phyloP scores from a whole-genome alignment of 2,888 invertebrate genomes.

The Megamerina dolium region DNA sequence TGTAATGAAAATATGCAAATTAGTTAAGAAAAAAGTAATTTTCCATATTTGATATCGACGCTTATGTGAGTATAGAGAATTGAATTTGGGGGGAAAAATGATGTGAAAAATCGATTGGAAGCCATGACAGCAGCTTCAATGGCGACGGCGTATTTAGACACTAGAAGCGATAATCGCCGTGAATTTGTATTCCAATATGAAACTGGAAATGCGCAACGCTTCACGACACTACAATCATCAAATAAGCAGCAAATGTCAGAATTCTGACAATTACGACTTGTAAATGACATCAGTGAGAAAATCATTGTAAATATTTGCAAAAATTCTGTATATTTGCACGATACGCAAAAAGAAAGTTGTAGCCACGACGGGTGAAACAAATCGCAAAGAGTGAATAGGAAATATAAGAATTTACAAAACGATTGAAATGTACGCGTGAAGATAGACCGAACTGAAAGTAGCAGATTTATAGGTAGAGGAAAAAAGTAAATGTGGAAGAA shows the following conservation, averaged over 20 bases:
- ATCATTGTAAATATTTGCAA: conserved; percentile 20
- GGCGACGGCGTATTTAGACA: no score
- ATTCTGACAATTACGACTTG: conserved; percentile 15
- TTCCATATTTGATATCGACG: no score
- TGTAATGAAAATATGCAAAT: no score
- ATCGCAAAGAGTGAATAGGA: conserved; percentile 5
- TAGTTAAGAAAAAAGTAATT: no score
- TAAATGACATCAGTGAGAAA: conserved; percentile 22
- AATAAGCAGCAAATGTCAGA: conserved; percentile 17
- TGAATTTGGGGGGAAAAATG: conserved; percentile 35
- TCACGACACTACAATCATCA: no score
- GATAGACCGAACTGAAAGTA: no score
- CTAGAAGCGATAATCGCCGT: background rate
- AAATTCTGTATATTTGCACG: conserved; percentile 16
- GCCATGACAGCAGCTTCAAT: background rate
- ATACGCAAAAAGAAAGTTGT: conserved; percentile 24
- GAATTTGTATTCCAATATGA: no score
- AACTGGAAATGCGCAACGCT: conserved; percentile 15
- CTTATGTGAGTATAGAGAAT: no score
- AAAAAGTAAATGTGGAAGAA: conserved; percentile 13
- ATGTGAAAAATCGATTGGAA: conserved; percentile 48
- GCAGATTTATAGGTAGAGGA: no score
- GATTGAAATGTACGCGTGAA: conserved; percentile 7
- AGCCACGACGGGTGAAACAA: conserved; percentile 8
- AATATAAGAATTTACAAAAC: background rate